Conservation (phyloP, 2,888 invertebrate genomes). For the Nemurella pictetii region DNA sequence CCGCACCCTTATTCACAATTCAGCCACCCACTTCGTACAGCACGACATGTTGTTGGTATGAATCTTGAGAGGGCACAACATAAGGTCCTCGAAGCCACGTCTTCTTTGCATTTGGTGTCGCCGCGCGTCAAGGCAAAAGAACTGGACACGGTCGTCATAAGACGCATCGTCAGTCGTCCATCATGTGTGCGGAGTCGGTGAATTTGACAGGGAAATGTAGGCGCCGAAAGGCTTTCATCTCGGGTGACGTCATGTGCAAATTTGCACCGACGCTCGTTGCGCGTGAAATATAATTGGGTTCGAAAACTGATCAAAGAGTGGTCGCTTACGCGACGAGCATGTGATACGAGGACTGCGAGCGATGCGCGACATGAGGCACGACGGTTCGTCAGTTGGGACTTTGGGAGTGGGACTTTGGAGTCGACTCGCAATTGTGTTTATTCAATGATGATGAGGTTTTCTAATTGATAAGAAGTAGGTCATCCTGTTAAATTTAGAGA, state of each 20-base stretch:
- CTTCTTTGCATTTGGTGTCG: not conserved
- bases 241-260: not conserved
- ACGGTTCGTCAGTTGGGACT: not conserved
- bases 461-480: not conserved
- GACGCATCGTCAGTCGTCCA: not conserved
- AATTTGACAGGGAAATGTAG: not conserved
- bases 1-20: not conserved
- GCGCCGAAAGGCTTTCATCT: not conserved
- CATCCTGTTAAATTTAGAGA: not conserved
- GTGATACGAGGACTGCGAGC: not conserved
- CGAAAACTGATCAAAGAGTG: not conserved
- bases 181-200: not conserved
- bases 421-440: not conserved
- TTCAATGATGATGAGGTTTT: not conserved
- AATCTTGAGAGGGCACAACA: constrained; percentile 21
- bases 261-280: not conserved
- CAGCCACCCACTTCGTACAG: not conserved
- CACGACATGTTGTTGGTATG: constrained; percentile 22
- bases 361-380: no score
- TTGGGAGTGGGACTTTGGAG: not conserved
- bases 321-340: not conserved
- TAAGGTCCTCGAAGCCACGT: constrained; percentile 8
- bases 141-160: not conserved
- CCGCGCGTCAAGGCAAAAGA: not conserved
- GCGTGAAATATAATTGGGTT: not conserved